Evolutionary conservation across 2,888 invertebrate species (phyloP).

Genomic region (Chymomyza caudatula): DNA sequence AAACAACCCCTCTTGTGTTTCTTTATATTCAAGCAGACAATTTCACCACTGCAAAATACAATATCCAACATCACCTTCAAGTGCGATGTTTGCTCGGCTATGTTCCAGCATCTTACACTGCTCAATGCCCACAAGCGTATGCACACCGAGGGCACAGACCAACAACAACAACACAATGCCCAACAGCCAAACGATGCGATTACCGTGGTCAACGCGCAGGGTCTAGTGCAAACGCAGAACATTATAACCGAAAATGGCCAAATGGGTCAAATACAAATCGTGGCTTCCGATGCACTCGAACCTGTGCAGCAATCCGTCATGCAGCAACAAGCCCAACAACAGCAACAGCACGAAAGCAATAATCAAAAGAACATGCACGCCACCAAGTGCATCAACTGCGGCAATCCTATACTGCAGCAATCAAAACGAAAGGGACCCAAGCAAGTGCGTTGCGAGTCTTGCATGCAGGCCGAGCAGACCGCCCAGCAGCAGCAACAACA

Average conservation of each 20-base stretch:
- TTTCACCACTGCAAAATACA: conserved; percentile 81
- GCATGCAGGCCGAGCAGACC: conserved; percentile 82
- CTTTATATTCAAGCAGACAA: conserved; percentile 28
- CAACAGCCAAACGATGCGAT: conserved; percentile 77
- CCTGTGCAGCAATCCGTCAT: conserved; percentile 60
- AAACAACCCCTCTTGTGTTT: background rate
- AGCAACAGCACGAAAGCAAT: conserved; percentile 69
- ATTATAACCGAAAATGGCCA: conserved; percentile 77
- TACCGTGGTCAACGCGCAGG: conserved; percentile 80
- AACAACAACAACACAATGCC: conserved; percentile 61
- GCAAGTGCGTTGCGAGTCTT: conserved; percentile 82
- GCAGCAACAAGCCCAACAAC: conserved; percentile 57
- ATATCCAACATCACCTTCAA: conserved; percentile 91
- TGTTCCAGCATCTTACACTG: conserved; percentile 89
- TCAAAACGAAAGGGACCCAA: conserved; percentile 82
- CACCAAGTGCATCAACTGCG: conserved; percentile 82
- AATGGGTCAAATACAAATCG: conserved; percentile 81
- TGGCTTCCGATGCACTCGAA: conserved; percentile 79
- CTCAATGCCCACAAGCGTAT: conserved; percentile 92
- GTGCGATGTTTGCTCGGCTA: conserved; percentile 91
- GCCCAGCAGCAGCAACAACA: conserved; percentile 46
- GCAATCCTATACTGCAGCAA: conserved; percentile 80
- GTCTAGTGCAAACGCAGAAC: conserved; percentile 77
- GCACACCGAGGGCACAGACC: conserved; percentile 82
- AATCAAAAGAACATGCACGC: conserved; percentile 78